Evolutionary conservation across 2,888 invertebrate genomes (phyloP), one percentile per base, ranked within the genome.

Genomic region (Penaeus monodon): DNA sequence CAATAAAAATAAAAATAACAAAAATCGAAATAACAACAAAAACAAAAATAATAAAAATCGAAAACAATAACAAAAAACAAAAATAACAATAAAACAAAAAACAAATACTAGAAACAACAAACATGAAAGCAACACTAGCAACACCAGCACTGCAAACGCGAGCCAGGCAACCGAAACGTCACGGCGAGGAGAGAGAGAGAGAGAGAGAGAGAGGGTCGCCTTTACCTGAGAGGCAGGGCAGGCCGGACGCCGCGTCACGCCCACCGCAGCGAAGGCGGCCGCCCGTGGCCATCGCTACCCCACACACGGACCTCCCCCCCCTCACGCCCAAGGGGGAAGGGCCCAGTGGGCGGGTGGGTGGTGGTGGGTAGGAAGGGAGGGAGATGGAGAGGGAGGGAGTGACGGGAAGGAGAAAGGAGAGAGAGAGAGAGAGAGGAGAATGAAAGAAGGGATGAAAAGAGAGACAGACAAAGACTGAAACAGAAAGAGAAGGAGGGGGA

Each of bases 221-320:
- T 33, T 86, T 86, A 86, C 86, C 86, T 86, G 86, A 77, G 65
- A 86, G 80, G 65, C 86, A 86, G 74, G 86, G 86, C 24, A 86
- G 81, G 29, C 81, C 81, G 0, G 86, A 76, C 73, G 81, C 64
- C 24, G 86, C 81, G 66, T 86, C 86, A 44, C 86, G 86, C 57
- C 86, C 86, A 49, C 86, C 86, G 66, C 86, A 86, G 76, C 86
- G 76, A 33, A 86, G 81, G 38, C 86, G 86, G 29, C 86, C 86
- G 57, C 86, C 86, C 70, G 86, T 27, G 77, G 86, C 86, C 86
- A 86, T 86, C 57, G 57, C 17, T 63, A 68, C 81, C 29, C 68
- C 57, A 17, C 57, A 57, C 14, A 17, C 57, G 57, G 57, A 57
- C 57, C 57, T 17, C 57, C 57, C 81, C 49, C 79, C 70, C 85